These are phyloP conservation scores for Eupsilia transversa DNA, from an alignment of 2,888 invertebrate species.

Conservation along the genomic window DNA sequence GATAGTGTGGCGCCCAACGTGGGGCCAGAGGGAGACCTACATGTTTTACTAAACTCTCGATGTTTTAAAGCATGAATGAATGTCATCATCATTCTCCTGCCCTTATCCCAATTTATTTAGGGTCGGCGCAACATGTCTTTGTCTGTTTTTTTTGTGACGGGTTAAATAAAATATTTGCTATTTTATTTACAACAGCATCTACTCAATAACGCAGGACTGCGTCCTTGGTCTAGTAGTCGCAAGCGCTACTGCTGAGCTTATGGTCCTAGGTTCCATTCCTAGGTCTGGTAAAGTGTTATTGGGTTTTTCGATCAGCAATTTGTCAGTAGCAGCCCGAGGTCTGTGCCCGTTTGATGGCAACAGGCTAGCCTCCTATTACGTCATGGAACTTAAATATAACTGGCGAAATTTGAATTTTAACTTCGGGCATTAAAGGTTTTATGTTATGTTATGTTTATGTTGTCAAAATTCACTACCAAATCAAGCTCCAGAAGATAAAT, in stretches of 20 bases:
- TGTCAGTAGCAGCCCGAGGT: background rate
- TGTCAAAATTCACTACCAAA: constrained; percentile 4
- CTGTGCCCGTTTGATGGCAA: background rate
- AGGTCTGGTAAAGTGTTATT: background rate
- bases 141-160: too few relatives aligned
- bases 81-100: too few relatives aligned
- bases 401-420: background rate
- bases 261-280: background rate
- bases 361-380: background rate
- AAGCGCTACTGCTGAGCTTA: background rate
- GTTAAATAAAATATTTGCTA: too few relatives aligned
- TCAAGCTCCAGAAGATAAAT: constrained; percentile 24
- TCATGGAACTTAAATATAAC: background rate
- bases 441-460: background rate
- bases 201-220: too few relatives aligned
- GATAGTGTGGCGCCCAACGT: background rate
- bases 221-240: background rate
- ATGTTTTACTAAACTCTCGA: too few relatives aligned
- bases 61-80: too few relatives aligned
- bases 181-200: too few relatives aligned
- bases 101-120: too few relatives aligned
- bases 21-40: background rate
- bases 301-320: background rate
- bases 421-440: too few relatives aligned
- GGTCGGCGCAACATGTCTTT: too few relatives aligned